These are phyloP conservation scores for Drosophila kanekoi DNA, from an alignment of 2,888 invertebrate species.

Conservation along the genomic window DNA sequence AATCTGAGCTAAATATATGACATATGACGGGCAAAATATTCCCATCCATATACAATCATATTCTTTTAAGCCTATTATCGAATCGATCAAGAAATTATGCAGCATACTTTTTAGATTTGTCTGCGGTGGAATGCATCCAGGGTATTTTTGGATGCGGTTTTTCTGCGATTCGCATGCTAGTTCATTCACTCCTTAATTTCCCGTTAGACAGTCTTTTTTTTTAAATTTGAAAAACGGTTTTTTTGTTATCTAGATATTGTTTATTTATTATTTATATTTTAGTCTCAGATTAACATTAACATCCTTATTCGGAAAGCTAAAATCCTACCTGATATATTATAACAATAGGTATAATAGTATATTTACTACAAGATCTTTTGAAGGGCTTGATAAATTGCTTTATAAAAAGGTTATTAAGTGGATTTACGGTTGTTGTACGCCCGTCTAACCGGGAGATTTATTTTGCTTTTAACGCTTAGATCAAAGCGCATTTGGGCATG, in stretches of 20 bases:
- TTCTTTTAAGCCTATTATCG: not conserved
- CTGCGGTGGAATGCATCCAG: not conserved
- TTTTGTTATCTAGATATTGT: too few species aligned
- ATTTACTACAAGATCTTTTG: too few species aligned
- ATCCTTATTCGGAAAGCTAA: not conserved
- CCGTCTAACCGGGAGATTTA: constrained; percentile 39
- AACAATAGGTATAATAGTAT: not conserved
- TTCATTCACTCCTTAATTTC: too few species aligned
- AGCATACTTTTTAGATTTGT: constrained; percentile 15
- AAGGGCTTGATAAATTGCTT: not conserved
- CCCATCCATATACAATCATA: too few species aligned
- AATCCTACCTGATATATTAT: too few species aligned
- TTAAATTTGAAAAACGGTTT: too few species aligned
- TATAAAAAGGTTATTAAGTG: constrained; percentile 2
- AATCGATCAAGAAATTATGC: not conserved
- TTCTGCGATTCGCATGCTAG: too few species aligned
- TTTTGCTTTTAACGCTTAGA: constrained; percentile 63
- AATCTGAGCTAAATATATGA: too few species aligned
- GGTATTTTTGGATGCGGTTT: too few species aligned
- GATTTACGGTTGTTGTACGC: constrained; percentile 35
- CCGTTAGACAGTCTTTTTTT: too few species aligned
- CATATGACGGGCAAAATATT: too few species aligned
- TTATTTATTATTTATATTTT: too few species aligned
- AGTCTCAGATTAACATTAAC: not conserved
- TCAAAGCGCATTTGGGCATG: constrained; percentile 56